Percentiles rank a stretch among this genome's conserved stretches.
Conservation (phyloP, 2,113 vertebrate species). For the Esox niger region DNA sequence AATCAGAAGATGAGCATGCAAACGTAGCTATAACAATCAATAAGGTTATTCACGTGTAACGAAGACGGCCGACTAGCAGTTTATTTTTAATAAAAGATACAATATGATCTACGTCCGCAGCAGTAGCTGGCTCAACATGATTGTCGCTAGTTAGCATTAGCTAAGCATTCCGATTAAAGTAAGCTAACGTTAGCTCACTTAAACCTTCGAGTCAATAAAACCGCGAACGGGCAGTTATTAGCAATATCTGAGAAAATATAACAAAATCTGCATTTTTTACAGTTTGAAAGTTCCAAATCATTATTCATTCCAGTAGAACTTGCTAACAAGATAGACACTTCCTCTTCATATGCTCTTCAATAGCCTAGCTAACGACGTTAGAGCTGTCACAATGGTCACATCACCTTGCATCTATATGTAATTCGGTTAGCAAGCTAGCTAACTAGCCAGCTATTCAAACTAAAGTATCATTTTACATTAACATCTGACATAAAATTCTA, state of each 20-base stretch:
- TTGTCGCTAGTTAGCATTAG: neutral
- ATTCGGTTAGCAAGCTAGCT: too few relatives aligned
- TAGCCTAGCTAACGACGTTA: neutral
- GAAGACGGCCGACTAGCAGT: neutral
- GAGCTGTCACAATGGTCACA: neutral
- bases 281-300: too few relatives aligned
- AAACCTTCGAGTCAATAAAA: neutral
- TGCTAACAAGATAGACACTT: neutral
- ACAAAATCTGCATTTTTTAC: too few relatives aligned
- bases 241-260: too few relatives aligned
- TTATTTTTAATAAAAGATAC: neutral
- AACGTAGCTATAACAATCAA: neutral
- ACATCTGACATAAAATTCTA: conserved; percentile 42
- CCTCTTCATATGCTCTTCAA: neutral
- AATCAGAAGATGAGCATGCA: too few relatives aligned
- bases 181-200: neutral
- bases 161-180: neutral
- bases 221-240: too few relatives aligned
- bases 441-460: too few relatives aligned
- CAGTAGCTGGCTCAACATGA: neutral
- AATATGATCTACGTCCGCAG: neutral
- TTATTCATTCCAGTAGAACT: neutral
- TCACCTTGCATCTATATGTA: neutral
- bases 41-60: neutral
- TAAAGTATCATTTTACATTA: conserved; percentile 29